Base-by-base conservation (phyloP, 2,888 invertebrate species). In the Callimorpha dominula region DNA sequence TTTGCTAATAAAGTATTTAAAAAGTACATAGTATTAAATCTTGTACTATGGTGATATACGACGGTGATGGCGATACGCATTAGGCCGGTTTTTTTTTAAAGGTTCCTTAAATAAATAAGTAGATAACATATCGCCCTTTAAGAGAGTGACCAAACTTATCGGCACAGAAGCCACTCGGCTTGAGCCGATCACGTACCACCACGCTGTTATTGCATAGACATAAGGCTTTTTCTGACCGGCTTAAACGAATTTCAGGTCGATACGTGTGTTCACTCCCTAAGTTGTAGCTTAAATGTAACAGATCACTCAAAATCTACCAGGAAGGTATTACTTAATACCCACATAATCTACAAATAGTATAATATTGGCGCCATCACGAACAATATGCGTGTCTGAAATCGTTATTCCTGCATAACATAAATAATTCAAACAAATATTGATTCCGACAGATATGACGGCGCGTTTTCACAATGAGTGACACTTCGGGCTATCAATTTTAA, bases 361-460 rank as follows among this genome's bases (percentile, higher is more conserved):
- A 60, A 31, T 15, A 62, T 68, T 60, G 68, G 20, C 20, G 43
- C 50, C 50, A 40, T 64, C 64, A 49, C 15, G 64, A 64, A 68
- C 67, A 70, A 69, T 75, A 78, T 76, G 82, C 81, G 79, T 78
- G 82, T 81, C 75, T 72, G 77, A 65, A 73, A 79, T 78, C 67
- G 71, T 80, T 80, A 73, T 74, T 81, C 75, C 78, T 85, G 84
- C 78, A 78, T 75, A 81, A 71, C 65, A 81, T 85, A 83, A 82
- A 83, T 80, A 83, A 86, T 87, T 86, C 84, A 86, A 76, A 71
- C 65, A 69, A 68, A 75, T 86, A 87, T 87, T 73, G 86, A 86
- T 85, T 80, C 54, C 68, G 31, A 62, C 72, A 72, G 50, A 57
- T 73, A 74, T 69, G 72, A 73, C 68, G 68, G 11, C 52, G 69